Conservation (phyloP, 2,888 invertebrate genomes). For the Spilarctia lutea region DNA sequence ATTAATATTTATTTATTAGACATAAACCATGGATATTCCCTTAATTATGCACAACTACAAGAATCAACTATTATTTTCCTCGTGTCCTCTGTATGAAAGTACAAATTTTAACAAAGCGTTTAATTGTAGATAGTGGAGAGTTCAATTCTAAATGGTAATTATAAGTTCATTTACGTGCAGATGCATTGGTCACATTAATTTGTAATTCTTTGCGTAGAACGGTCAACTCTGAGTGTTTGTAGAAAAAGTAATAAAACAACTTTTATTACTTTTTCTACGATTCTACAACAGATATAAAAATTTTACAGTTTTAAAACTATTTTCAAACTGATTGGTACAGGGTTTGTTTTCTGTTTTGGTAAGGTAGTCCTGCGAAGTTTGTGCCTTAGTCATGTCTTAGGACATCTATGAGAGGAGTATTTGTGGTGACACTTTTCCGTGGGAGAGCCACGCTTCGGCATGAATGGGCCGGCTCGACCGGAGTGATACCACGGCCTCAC, state of each 20-base stretch:
- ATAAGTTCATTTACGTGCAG: conserved; percentile 33
- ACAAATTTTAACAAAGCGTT: conserved; percentile 33
- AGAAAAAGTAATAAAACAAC: background rate
- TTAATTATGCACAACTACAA: conserved; percentile 24
- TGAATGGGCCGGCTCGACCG: too few relatives aligned
- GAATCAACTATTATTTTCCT: conserved; percentile 23
- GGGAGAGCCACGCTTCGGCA: too few relatives aligned
- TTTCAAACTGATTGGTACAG: background rate
- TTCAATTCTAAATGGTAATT: conserved; percentile 28
- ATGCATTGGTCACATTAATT: conserved; percentile 39
- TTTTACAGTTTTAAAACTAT: background rate
- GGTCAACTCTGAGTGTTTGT: background rate
- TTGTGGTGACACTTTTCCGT: too few relatives aligned
- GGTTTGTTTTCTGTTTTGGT: too few relatives aligned
- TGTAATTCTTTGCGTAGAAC: conserved; percentile 4
- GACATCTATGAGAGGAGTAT: too few relatives aligned
- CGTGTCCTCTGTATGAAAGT: conserved; percentile 19
- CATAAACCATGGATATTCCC: conserved; percentile 7
- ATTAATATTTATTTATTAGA: conserved; percentile 11
- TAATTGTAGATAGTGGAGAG: conserved; percentile 32
- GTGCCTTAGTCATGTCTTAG: too few relatives aligned
- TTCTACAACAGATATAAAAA: background rate
- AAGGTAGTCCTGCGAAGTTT: too few relatives aligned
- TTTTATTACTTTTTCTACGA: too few relatives aligned
- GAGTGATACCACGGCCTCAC: too few relatives aligned